Conservation (phyloP, 2,797 vertebrate genomes). For the Pseudomugil gertrudae region DNA sequence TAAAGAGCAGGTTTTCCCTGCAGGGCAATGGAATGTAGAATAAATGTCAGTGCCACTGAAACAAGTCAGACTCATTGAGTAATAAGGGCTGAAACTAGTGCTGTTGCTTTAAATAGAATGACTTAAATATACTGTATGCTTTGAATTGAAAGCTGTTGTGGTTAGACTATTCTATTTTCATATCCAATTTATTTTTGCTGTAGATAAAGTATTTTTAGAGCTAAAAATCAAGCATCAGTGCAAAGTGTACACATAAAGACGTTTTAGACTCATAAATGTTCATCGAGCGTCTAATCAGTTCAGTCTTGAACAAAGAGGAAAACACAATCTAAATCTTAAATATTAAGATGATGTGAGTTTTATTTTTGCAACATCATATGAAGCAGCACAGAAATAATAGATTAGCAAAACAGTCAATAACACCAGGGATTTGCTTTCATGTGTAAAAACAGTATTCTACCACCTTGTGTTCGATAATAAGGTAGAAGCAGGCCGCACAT, state of each 20-base stretch:
- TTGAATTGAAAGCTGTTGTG: background rate
- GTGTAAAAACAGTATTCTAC: constrained; percentile 47
- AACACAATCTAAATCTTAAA: constrained; percentile 49
- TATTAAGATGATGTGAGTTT: constrained; percentile 44
- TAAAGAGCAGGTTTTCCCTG: too few relatives aligned
- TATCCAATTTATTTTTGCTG: too few relatives aligned
- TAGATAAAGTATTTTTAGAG: background rate
- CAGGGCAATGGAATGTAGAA: too few relatives aligned
- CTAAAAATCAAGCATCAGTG: constrained; percentile 6
- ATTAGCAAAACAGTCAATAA: constrained; percentile 34
- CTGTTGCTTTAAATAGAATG: too few relatives aligned
- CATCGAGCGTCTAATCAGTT: constrained; percentile 3
- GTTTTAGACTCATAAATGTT: constrained; percentile 10
- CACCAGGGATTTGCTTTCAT: constrained; percentile 29
- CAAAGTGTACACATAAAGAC: background rate
- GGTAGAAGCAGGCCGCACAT: constrained; percentile 43
- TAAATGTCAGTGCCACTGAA: too few relatives aligned
- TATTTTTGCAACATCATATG: constrained; percentile 3
- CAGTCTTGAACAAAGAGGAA: constrained; percentile 17
- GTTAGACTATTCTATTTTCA: too few relatives aligned
- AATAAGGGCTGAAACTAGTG: too few relatives aligned
- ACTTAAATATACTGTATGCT: too few relatives aligned
- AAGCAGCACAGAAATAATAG: constrained; percentile 24
- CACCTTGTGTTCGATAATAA: constrained; percentile 40
- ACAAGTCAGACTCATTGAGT: too few relatives aligned